phyloP scores from a whole-genome alignment of 2,797 vertebrate genomes.

The Pteronotus mesoamericanus region DNA sequence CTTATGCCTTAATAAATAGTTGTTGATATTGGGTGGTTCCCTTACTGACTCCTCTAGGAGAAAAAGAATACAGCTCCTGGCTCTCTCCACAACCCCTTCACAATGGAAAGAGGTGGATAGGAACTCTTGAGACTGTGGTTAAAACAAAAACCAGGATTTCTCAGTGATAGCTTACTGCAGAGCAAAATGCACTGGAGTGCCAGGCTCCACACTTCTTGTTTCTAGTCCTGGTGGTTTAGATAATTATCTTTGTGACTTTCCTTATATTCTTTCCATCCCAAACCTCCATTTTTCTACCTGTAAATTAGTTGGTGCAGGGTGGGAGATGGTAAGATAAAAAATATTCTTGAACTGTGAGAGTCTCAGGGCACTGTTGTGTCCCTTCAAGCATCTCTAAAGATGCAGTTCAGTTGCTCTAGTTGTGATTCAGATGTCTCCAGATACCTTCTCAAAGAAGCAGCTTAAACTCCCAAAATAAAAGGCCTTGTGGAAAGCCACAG shows the following conservation, averaged over 20 bases:
- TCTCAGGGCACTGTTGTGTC: background rate
- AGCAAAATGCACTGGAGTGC: background rate
- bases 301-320: background rate
- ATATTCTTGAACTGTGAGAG: background rate
- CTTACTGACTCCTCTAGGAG: background rate
- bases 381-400: background rate
- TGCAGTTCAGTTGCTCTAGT: background rate
- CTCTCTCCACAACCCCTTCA: background rate
- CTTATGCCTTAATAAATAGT: background rate
- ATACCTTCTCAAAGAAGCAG: background rate
- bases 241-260: background rate
- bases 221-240: background rate
- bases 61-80: background rate
- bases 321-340: background rate
- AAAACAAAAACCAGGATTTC: slow-evolving; percentile 12
- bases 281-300: background rate
- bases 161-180: background rate
- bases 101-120: background rate
- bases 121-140: background rate
- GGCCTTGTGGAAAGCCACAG: background rate
- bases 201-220: background rate
- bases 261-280: background rate
- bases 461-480: background rate
- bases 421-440: background rate
- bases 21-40: background rate